A percentile compares a stretch with the other conserved stretches of the same genome.
phyloP scores from a whole-genome alignment of 2,113 vertebrate genomes.

The Morphnarchus princeps region DNA sequence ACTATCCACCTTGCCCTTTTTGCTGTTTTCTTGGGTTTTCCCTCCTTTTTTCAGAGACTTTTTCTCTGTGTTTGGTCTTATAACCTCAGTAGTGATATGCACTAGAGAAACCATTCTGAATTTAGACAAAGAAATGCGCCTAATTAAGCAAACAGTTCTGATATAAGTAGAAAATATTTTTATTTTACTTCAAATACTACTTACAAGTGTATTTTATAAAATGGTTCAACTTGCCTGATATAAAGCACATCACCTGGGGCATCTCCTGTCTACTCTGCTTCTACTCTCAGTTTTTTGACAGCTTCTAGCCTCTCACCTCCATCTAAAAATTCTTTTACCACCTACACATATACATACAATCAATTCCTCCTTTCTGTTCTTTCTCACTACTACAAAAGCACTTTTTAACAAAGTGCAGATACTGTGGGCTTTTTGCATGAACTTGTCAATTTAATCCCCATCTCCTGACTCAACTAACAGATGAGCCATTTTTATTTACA shows the following conservation, averaged over 20 bases:
- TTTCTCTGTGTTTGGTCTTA: not conserved
- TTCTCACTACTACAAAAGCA: slow-evolving; percentile 26
- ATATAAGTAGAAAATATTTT: not conserved
- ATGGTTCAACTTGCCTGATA: not conserved
- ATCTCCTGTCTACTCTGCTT: slow-evolving; percentile 4
- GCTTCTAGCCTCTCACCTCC: slow-evolving; percentile 52
- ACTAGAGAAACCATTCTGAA: not conserved
- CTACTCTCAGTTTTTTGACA: slow-evolving; percentile 7
- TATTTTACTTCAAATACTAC: not conserved
- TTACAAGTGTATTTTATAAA: not conserved
- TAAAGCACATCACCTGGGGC: not conserved
- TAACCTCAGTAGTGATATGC: not conserved
- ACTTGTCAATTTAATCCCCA: slow-evolving; percentile 18
- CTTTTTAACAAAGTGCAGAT: not conserved
- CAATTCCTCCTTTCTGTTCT: slow-evolving; percentile 16
- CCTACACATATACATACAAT: slow-evolving; percentile 26
- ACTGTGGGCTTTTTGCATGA: slow-evolving; percentile 33
- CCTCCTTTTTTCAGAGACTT: not conserved
- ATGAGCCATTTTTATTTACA: slow-evolving; percentile 23
- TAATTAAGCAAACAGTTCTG: not conserved
- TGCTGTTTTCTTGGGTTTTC: not conserved
- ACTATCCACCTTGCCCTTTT: not conserved
- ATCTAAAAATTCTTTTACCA: slow-evolving; percentile 31
- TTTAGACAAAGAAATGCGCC: not conserved
- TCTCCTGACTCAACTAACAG: slow-evolving; percentile 25